A percentile compares a stretch with the other conserved stretches of the same genome.
Evolutionary conservation across 2,888 invertebrate genomes (phyloP).

Genomic region (Cerastis leucographa): DNA sequence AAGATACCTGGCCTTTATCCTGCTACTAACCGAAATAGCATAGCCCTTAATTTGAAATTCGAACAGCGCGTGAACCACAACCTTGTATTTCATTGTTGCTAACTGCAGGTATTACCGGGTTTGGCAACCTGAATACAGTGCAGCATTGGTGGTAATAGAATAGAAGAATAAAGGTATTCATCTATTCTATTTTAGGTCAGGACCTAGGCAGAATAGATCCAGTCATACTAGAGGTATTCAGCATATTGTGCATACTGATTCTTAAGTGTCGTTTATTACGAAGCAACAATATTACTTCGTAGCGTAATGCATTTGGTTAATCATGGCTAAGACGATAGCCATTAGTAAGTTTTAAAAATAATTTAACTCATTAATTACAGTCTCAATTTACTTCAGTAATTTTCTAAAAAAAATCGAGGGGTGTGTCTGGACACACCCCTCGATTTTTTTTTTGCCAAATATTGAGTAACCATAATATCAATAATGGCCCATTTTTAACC

Average conservation of each 20-base stretch:
- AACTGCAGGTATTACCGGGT: slow-evolving; percentile 13
- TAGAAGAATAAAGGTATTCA: slow-evolving; percentile 16
- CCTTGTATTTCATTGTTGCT: slow-evolving; percentile 25
- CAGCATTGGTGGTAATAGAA: neutral
- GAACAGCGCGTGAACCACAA: slow-evolving; percentile 6
- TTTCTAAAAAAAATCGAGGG: neutral
- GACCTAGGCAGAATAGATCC: neutral
- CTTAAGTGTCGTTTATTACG: too few relatives aligned
- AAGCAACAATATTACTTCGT: slow-evolving; percentile 10
- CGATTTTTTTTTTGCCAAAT: neutral
- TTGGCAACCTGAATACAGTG: slow-evolving; percentile 6
- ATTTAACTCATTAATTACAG: neutral
- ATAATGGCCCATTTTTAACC: neutral
- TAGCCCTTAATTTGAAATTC: slow-evolving; percentile 6
- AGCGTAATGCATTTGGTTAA: neutral
- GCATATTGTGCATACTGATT: neutral
- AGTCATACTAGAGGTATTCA: neutral
- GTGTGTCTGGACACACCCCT: too few relatives aligned
- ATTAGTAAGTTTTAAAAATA: neutral
- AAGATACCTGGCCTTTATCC: too few relatives aligned
- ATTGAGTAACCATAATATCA: neutral
- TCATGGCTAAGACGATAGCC: neutral
- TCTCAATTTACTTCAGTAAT: neutral
- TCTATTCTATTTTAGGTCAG: too few relatives aligned
- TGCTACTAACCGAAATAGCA: neutral